Evolutionary conservation across 2,888 invertebrate genomes (phyloP).

Genomic region (Drosophila merina): DNA sequence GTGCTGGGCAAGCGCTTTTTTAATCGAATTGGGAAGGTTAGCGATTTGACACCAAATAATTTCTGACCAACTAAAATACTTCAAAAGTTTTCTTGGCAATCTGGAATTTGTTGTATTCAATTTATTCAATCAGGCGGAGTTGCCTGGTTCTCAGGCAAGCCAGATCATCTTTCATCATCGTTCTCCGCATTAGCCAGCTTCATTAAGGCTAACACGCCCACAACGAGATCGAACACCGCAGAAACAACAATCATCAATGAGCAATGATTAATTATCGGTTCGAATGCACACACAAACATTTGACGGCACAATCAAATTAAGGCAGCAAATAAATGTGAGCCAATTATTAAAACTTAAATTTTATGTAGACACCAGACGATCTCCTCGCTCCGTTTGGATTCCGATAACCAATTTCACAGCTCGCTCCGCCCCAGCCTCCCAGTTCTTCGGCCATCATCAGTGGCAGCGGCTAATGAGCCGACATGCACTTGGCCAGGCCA

Average conservation of each 20-base stretch:
- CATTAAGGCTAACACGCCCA: conserved; percentile 68
- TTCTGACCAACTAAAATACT: conserved; percentile 4
- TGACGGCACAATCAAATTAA: conserved; percentile 73
- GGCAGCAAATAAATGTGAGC: conserved; percentile 74
- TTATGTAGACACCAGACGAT: conserved; percentile 64
- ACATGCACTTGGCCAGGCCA: conserved; percentile 68
- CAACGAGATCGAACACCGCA: conserved; percentile 30
- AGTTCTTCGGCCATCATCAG: conserved; percentile 55
- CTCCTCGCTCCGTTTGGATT: conserved; percentile 1
- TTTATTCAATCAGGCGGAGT: conserved; percentile 26
- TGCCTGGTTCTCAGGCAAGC: conserved; percentile 16
- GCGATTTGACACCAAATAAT: conserved; percentile 12
- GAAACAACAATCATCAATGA: conserved; percentile 56
- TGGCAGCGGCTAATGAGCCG: conserved; percentile 67
- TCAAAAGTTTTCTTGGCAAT: background rate
- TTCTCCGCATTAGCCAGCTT: conserved; percentile 46
- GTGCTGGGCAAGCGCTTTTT: conserved; percentile 17
- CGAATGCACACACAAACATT: conserved; percentile 51
- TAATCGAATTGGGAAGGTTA: conserved; percentile 12
- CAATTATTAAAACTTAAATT: conserved; percentile 75
- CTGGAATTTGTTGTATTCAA: background rate
- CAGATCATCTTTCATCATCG: conserved; percentile 22
- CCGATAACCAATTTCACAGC: conserved; percentile 69
- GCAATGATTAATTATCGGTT: conserved; percentile 67
- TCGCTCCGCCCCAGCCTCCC: conserved; percentile 10